These are phyloP conservation scores for Drosophila monieri DNA, from an alignment of 2,888 invertebrate species.

Conservation along the genomic window DNA sequence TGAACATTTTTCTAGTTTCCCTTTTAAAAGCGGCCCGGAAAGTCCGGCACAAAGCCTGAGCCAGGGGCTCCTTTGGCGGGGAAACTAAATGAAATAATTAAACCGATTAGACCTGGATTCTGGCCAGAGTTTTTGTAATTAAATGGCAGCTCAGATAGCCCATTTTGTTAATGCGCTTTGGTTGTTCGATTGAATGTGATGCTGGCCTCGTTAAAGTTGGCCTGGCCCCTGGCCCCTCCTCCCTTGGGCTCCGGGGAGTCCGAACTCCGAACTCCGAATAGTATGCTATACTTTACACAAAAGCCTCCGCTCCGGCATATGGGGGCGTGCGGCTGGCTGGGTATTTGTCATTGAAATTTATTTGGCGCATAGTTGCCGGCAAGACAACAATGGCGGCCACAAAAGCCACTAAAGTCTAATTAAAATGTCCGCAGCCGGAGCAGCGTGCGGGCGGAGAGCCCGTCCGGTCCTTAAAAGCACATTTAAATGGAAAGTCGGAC, in stretches of 20 bases:
- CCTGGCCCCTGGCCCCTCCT: too few species aligned
- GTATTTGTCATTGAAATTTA: constrained; percentile 58
- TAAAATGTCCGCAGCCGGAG: constrained; percentile 63
- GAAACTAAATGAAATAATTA: background rate
- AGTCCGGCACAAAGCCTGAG: background rate
- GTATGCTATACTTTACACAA: too few species aligned
- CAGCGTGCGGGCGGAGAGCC: constrained; percentile 28
- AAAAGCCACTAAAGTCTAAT: constrained; percentile 67
- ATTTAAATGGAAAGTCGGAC: constrained; percentile 36
- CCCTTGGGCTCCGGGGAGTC: too few species aligned
- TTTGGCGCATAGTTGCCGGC: constrained; percentile 54
- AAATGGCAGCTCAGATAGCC: background rate
- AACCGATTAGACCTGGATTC: constrained; percentile 1
- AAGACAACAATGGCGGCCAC: constrained; percentile 58
- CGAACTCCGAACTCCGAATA: too few species aligned
- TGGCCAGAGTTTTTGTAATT: background rate
- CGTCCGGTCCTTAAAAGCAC: background rate
- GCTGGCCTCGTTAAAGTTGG: too few species aligned
- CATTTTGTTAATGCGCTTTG: too few species aligned
- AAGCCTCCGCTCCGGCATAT: background rate
- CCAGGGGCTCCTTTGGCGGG: constrained; percentile 1
- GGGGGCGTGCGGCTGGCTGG: constrained; percentile 12
- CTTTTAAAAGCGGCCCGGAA: background rate
- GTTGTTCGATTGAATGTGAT: too few species aligned
- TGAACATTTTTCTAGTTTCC: constrained; percentile 13